These are phyloP conservation scores for Polymixis lichenea DNA, from an alignment of 2,888 invertebrate genomes.

Conservation along the genomic window DNA sequence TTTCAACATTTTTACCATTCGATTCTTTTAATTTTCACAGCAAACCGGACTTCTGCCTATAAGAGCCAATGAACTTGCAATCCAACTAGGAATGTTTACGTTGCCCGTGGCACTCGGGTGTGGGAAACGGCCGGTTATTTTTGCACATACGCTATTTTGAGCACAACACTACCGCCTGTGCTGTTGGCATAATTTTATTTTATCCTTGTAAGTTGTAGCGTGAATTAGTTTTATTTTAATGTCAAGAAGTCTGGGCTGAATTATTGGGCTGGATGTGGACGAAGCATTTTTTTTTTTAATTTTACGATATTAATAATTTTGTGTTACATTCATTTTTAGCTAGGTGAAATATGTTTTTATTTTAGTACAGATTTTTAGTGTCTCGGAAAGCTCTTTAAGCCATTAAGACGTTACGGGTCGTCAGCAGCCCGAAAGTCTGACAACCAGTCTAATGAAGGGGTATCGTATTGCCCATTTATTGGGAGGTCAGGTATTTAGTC, in stretches of 20 bases:
- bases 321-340: background rate
- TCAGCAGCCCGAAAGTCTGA: no score
- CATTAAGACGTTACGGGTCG: no score
- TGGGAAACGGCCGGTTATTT: constrained; percentile 71
- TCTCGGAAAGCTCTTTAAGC: no score
- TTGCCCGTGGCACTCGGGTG: constrained; percentile 65
- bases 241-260: background rate
- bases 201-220: constrained; percentile 30
- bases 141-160: constrained; percentile 65
- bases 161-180: constrained; percentile 37
- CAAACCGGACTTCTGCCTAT: constrained; percentile 22
- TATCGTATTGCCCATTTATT: no score
- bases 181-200: constrained; percentile 53
- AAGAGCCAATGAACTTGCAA: constrained; percentile 73
- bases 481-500: no score
- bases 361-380: background rate
- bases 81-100: constrained; percentile 72
- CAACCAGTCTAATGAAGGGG: no score
- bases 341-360: background rate
- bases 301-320: background rate
- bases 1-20: constrained; percentile 1
- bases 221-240: constrained; percentile 24
- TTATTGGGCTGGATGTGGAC: background rate
- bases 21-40: constrained; percentile 26
- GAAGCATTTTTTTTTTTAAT: background rate